Conservation (phyloP, 2,888 invertebrate species). For the Ochropleura leucogaster region DNA sequence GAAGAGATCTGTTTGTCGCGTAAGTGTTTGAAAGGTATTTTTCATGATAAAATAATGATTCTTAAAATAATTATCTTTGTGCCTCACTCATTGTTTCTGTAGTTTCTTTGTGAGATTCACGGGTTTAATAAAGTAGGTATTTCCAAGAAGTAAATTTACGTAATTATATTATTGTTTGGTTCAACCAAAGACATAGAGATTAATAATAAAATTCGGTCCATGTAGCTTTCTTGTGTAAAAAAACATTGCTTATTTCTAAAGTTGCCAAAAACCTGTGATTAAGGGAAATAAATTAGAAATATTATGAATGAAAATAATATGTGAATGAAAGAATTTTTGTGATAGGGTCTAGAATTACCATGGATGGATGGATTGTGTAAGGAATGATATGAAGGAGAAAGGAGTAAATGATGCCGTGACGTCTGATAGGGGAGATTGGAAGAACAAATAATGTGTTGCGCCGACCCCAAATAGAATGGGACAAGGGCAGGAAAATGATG, state of each 20-base stretch:
- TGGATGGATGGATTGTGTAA: too few relatives aligned
- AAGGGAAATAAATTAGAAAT: not conserved
- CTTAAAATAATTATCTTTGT: not conserved
- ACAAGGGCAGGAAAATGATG: too few relatives aligned
- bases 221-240: not conserved
- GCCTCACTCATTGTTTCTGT: not conserved
- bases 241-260: not conserved
- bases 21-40: slow-evolving; percentile 22
- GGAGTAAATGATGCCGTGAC: too few relatives aligned
- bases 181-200: not conserved
- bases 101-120: not conserved
- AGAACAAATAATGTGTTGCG: too few relatives aligned
- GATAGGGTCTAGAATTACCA: not conserved
- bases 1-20: slow-evolving; percentile 3
- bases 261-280: not conserved
- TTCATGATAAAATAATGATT: not conserved
- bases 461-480: too few relatives aligned
- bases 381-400: too few relatives aligned
- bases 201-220: not conserved
- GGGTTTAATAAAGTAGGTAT: too few relatives aligned
- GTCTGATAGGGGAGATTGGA: too few relatives aligned
- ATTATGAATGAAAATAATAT: not conserved
- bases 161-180: not conserved
- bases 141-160: not conserved
- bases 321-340: not conserved